Percentiles rank a stretch among this genome's conserved stretches.
These are phyloP conservation scores for Perdita meconis DNA, from an alignment of 2,888 invertebrate species.

Conservation along the genomic window DNA sequence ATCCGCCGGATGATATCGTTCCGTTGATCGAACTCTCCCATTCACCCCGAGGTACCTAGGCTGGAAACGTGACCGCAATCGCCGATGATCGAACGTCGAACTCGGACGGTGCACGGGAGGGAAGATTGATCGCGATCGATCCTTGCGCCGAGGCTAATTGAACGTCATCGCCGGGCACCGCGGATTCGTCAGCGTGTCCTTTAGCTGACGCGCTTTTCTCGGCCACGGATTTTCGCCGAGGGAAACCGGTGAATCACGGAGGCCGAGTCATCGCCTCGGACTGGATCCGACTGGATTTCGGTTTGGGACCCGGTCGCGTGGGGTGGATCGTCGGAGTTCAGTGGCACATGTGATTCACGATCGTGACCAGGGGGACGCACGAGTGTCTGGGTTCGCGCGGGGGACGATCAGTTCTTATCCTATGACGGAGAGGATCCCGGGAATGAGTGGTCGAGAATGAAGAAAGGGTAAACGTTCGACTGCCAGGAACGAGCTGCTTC, in stretches of 20 bases:
- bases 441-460: constrained; percentile 59
- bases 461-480: constrained; percentile 55
- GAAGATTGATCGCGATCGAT: constrained; percentile 4
- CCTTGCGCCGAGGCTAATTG: constrained; percentile 16
- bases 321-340: constrained; percentile 34
- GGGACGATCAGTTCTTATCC: constrained; percentile 28
- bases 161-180: constrained; percentile 12
- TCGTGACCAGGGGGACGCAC: constrained; percentile 35
- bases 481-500: constrained; percentile 58
- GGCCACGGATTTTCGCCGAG: constrained; percentile 3
- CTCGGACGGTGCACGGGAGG: not conserved
- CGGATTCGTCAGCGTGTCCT: not conserved
- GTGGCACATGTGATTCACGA: constrained; percentile 56
- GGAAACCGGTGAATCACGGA: constrained; percentile 32
- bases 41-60: constrained; percentile 22
- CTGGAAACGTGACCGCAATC: constrained; percentile 18
- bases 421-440: constrained; percentile 27
- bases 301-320: not conserved
- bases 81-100: constrained; percentile 10
- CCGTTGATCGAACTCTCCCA: constrained; percentile 16
- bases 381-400: constrained; percentile 45
- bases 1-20: constrained; percentile 29
- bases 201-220: not conserved
- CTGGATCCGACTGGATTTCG: constrained; percentile 30
- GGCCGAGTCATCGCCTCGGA: constrained; percentile 4